Evolutionary conservation across 1,140 invertebrate species (phyloP), one percentile per base, ranked within the genome.

Genomic region (Glomeris maerens): DNA sequence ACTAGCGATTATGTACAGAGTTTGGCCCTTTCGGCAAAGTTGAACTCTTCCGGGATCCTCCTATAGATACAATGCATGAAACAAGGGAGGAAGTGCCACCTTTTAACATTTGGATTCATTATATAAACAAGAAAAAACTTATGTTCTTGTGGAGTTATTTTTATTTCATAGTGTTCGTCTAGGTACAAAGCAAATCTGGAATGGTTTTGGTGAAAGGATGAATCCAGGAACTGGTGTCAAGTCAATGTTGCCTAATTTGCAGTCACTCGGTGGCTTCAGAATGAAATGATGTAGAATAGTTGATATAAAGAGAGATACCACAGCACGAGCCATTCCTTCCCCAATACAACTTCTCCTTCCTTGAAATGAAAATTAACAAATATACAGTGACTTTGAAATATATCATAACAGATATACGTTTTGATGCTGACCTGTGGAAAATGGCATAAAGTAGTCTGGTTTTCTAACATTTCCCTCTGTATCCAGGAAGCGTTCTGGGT

Each of bases 381-480:
- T 17, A 47, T 14, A 47, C 17, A 47, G 2, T n/a, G 25, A 29
- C n/a, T n/a, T n/a, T n/a, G n/a, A n/a, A n/a, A n/a, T n/a, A n/a
- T n/a, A n/a, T n/a, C n/a, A 50, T 57, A 47, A 20, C 53, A 29
- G 36, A 42, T 26, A 52, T 31, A 13, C 20, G 2, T 21, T 39
- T 25, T 20, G 23, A 13, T 25, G 45, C 62, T 64, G 59, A 78
- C 84, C 86, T 53, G 71, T 77, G 70, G 88, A 84, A 60, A 90
- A 92, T 13, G 88, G 87, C 46, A 90, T 75, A 60, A 90, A 87
- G 27, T 78, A 72, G 20, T 78, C 74, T 0, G 76, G 75, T 49
- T 75, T 81, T 1, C 65, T 55, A 26, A 84, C 70, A 21, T 64
- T 70, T 0, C 80, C 82, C 21, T 80, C 73, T 1, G 72, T 64